Percentiles rank a stretch among this genome's conserved stretches.
These are phyloP conservation scores for Sinocyclocheilus rhinocerous DNA, from an alignment of 2,113 vertebrate genomes.

Conservation along the genomic window DNA sequence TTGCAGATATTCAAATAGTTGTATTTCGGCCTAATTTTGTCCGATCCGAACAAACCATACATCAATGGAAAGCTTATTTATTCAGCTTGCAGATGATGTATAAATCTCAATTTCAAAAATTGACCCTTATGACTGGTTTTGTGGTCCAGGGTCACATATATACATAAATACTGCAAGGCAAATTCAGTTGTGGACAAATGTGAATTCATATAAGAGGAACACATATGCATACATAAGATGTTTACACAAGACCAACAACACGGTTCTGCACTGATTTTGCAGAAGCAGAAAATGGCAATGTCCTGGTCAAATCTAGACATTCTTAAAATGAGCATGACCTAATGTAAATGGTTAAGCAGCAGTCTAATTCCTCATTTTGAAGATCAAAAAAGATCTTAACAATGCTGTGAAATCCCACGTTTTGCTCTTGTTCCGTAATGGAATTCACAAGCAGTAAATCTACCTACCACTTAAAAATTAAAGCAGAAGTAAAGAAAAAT, in stretches of 20 bases:
- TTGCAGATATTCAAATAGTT: no score
- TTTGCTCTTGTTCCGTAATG: neutral
- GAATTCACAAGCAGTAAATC: conserved; percentile 14
- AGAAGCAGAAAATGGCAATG: neutral
- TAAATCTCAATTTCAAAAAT: no score
- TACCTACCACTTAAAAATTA: neutral
- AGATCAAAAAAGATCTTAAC: neutral
- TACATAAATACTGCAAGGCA: no score
- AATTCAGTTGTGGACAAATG: no score
- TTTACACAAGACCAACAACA: neutral
- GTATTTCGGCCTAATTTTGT: no score
- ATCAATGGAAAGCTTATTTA: no score
- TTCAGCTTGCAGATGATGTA: no score
- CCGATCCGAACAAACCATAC: no score
- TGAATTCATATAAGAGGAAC: no score
- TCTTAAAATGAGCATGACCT: neutral
- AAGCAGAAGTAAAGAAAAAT: neutral
- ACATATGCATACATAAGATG: no score
- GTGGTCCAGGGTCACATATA: no score
- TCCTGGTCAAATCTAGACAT: neutral
- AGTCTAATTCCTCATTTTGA: conserved; percentile 32
- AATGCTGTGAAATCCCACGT: neutral
- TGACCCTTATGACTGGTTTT: no score
- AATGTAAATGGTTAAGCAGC: neutral
- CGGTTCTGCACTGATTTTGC: neutral